Conservation (phyloP, 2,113 vertebrate species). For the Petromus typicus region DNA sequence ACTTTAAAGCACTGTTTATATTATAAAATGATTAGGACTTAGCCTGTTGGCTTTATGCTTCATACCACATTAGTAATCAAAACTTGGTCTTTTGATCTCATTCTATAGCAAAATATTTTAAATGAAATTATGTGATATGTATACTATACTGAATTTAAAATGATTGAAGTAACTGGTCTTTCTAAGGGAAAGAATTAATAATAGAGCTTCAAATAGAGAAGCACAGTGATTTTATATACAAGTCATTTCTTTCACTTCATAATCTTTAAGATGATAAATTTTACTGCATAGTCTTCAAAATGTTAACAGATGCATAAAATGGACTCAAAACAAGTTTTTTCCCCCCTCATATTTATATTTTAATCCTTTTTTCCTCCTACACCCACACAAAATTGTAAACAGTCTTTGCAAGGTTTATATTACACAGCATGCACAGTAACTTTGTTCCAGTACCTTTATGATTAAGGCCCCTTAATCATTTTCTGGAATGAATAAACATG, state of each 20-base stretch:
- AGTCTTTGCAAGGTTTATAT: conserved; percentile 70
- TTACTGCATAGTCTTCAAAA: conserved; percentile 59
- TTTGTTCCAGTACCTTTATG: conserved; percentile 72
- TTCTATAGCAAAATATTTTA: conserved; percentile 52
- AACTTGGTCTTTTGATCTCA: conserved; percentile 58
- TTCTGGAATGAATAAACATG: conserved; percentile 75
- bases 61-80: conserved; percentile 54
- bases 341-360: conserved; percentile 72
- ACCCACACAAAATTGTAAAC: conserved; percentile 75
- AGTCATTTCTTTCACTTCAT: conserved; percentile 64
- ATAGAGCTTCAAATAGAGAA: conserved; percentile 58
- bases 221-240: conserved; percentile 49
- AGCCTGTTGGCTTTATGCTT: conserved; percentile 21
- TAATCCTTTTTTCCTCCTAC: conserved; percentile 65
- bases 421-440: conserved; percentile 64
- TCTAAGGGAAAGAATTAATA: conserved; percentile 70
- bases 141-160: conserved; percentile 44
- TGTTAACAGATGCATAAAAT: conserved; percentile 68
- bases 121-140: conserved; percentile 55
- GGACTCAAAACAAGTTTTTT: conserved; percentile 65
- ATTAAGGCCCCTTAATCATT: conserved; percentile 73
- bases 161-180: conserved; percentile 61
- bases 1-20: conserved; percentile 45
- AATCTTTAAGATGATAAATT: conserved; percentile 67
- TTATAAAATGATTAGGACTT: conserved; percentile 48